These are phyloP conservation scores for Drosophila ogumai DNA, from an alignment of 1,140 invertebrate species.

Conservation along the genomic window DNA sequence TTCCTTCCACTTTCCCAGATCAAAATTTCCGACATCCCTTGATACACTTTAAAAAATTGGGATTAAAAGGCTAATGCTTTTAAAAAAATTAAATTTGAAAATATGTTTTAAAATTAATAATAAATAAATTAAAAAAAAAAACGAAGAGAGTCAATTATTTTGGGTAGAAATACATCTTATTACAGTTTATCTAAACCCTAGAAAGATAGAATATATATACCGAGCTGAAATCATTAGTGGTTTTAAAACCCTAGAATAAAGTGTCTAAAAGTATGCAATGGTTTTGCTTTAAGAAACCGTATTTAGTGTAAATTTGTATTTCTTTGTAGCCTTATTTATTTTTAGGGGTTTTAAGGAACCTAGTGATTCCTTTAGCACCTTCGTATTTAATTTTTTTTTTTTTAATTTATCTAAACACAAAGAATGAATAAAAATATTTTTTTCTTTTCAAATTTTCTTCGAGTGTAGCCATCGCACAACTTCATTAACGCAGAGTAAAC, in stretches of 20 bases:
- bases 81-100: no score
- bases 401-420: neutral
- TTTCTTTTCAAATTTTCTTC: neutral
- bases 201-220: no score
- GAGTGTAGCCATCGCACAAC: conserved; percentile 53
- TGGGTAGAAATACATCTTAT: no score
- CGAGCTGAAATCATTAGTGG: no score
- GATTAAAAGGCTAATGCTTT: no score
- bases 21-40: neutral
- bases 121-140: no score
- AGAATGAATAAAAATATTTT: no score
- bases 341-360: neutral
- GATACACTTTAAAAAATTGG: neutral
- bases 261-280: neutral
- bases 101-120: no score
- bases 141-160: no score
- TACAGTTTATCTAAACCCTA: no score
- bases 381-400: no score
- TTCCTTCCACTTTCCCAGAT: conserved; percentile 9
- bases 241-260: neutral
- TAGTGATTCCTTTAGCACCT: no score
- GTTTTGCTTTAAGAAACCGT: neutral
- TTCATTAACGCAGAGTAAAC: conserved; percentile 83
- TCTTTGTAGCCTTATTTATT: neutral
- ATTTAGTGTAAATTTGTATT: neutral